Evolutionary conservation across 2,113 vertebrate genomes (phyloP).

Genomic region (Elephas maximus): DNA sequence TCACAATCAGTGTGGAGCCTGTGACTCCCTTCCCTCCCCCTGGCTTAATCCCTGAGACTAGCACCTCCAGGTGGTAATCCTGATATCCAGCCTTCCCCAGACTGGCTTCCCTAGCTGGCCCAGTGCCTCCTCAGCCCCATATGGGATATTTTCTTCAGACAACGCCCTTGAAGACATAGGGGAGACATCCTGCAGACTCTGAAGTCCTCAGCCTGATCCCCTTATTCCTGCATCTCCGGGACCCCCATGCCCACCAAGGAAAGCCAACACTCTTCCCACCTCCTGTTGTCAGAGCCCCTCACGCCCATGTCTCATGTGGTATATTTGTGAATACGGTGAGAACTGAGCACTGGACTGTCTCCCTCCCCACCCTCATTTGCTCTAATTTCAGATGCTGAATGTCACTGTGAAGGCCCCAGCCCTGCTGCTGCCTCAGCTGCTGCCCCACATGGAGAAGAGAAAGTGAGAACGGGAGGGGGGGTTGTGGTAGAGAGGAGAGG

Average conservation of each 20-base stretch:
- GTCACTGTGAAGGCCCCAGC: conserved; percentile 91
- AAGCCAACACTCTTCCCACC: not conserved
- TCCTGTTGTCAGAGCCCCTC: not conserved
- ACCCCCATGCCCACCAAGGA: not conserved
- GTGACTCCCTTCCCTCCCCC: not conserved
- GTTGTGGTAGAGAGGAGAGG: no score
- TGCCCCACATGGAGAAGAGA: conserved; percentile 90
- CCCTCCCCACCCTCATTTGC: not conserved
- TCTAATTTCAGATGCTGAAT: conserved; percentile 87
- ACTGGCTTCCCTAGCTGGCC: not conserved
- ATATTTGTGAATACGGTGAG: not conserved
- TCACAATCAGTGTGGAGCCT: not conserved
- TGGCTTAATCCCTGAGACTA: not conserved
- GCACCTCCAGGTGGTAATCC: not conserved
- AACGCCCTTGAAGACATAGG: not conserved
- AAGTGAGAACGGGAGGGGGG: conserved; percentile 75
- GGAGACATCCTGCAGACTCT: not conserved
- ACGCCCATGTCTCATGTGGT: not conserved
- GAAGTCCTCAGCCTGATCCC: not conserved
- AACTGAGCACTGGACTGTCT: not conserved
- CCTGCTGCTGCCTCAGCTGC: conserved; percentile 89
- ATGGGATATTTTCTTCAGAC: not conserved
- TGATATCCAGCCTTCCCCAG: not conserved
- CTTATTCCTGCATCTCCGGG: not conserved
- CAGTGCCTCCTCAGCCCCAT: not conserved